Percentiles rank a stretch among this genome's conserved stretches.
Conservation (phyloP, 1,140 invertebrate genomes). For the Coboldia fuscipes region DNA sequence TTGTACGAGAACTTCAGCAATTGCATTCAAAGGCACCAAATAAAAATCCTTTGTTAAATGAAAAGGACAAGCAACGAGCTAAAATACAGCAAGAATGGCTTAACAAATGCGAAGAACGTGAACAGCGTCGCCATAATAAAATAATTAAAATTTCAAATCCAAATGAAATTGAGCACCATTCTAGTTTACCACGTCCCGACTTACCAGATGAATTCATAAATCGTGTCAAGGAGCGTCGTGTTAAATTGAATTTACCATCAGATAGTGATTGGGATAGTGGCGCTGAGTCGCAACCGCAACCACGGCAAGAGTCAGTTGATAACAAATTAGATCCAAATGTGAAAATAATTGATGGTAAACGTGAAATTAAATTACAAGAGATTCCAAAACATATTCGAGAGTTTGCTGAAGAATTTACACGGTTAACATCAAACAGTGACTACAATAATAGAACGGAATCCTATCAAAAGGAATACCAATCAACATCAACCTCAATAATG, state of each 20-base stretch:
- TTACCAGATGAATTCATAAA: constrained; percentile 52
- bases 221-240: constrained; percentile 30
- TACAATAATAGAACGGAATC: not conserved
- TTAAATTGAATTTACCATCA: constrained; percentile 16
- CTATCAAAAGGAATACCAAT: not conserved
- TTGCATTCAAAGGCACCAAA: constrained; percentile 7
- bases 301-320: constrained; percentile 28
- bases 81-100: constrained; percentile 69
- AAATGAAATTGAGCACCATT: constrained; percentile 8
- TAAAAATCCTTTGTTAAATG: constrained; percentile 17
- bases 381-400: constrained; percentile 53
- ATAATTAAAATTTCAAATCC: constrained; percentile 42
- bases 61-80: constrained; percentile 42
- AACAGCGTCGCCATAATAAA: constrained; percentile 51
- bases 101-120: constrained; percentile 50
- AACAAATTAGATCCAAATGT: constrained; percentile 30
- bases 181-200: constrained; percentile 17
- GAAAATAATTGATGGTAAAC: constrained; percentile 22
- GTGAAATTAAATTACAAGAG: constrained; percentile 30
- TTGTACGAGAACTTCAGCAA: constrained; percentile 19
- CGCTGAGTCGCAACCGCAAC: constrained; percentile 13
- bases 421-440: constrained; percentile 20
- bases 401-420: constrained; percentile 35
- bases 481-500: constrained; percentile 11
- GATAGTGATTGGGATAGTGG: constrained; percentile 22